Evolutionary conservation across 2,888 invertebrate genomes (phyloP), one percentile per base, ranked within the genome.

Genomic region (Aphidius colemani): DNA sequence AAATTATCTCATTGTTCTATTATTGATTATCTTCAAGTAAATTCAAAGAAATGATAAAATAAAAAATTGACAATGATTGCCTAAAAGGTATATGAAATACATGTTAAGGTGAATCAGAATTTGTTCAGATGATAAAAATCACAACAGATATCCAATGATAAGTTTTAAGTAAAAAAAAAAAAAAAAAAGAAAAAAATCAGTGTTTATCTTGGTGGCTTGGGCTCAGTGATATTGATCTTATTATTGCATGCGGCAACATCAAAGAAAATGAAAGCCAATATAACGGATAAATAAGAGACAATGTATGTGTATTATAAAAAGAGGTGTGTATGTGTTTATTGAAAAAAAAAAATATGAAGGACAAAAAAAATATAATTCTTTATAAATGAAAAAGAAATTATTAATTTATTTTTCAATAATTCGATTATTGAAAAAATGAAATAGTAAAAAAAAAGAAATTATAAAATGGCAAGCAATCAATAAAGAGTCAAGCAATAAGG

Each of bases 251-350:
- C 48, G 48, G 57, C 39, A 39, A 57, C 11, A 57, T 57, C 57
- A 57, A 57, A 57, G 46, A 46, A 57, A 39, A 57, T 45, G 30
- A 30, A 30, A 30, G 30, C 30, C 30, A 30, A 30, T 30, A 30
- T 30, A 30, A 30, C 30, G 30, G 30, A 30, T 30, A 30, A 30
- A 30, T 30, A 30, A 30, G 30, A 30, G 30, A 30, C 30, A 30
- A 30, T 30, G 30, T 30, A 30, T 30, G 30, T 50, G 13, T 30
- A 30, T 30, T 30, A 30, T 30, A 30, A 30, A 30, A 49, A 62
- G 18, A 30, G 43, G 18, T 39, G 10, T 30, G 50, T 39, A 45
- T 30, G 11, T 78, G 90, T 30, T 30, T 30, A 5, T 30, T 30
- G 30, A 30, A 18, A 30, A 30, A 30, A 30, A 30, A 30, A 30